Evolutionary conservation across 2,113 vertebrate species (phyloP), one percentile per base, ranked within the genome.

Genomic region (Dicaeum eximium): DNA sequence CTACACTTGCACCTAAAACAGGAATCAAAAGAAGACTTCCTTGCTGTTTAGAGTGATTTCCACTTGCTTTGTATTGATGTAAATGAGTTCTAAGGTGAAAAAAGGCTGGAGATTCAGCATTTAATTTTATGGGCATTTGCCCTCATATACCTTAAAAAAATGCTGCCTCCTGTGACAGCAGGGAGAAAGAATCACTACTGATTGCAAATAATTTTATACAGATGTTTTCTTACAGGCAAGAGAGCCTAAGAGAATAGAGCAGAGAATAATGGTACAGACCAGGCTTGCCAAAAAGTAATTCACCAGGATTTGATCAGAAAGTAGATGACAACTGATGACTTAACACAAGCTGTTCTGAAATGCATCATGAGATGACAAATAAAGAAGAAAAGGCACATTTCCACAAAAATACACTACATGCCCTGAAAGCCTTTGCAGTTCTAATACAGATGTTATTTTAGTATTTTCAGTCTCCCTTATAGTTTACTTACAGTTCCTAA

Each of bases 271-370:
- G 54, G 78, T 40, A 75, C 37, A 86, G 61, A 93, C 27, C 51
- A 82, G 57, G 44, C 27, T 62, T 83, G 53, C 64, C 73, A 93
- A 73, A 72, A 90, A 28, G 13, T 47, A 65, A 74, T n/a, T 62
- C 56, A 73, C 37, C 50, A 56, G 33, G 10, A 93, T 72, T 77
- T 81, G 77, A 83, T 84, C 80, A 87, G 78, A 65, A 81, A 62
- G 31, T 8, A 77, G 24, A 25, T 86, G 45, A 81, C 62, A 93
- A 80, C 80, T 25, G 53, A 88, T 48, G 57, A 51, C 48, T 89
- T 92, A 5, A 86, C 25, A 33, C 60, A 92, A 91, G 31, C 75
- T 85, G 38, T 78, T 92, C 74, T 66, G 58, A 93, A 95, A 92
- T 15, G 24, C 65, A 85, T 64, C 37, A 31, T 30, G 37, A 93